Conservation (phyloP, 2,797 vertebrate species). For the Sebastes reedi region DNA sequence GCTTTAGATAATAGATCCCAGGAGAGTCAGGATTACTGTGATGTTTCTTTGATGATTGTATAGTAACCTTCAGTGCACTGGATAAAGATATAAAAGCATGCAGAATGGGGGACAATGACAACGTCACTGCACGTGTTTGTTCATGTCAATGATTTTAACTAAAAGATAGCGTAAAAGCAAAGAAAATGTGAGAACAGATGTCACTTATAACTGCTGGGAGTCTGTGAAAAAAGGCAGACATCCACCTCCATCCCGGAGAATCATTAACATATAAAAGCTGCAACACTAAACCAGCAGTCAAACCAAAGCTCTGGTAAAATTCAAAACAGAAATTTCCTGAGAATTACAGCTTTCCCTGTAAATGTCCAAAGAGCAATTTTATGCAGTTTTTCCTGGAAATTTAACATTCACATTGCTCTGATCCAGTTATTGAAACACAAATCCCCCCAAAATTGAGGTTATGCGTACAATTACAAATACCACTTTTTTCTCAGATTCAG, state of each 20-base stretch:
- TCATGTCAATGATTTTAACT: background rate
- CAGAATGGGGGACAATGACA: background rate
- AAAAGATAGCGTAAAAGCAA: background rate
- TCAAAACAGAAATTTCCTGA: constrained; percentile 2
- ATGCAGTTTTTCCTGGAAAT: constrained; percentile 5
- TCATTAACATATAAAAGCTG: constrained; percentile 17
- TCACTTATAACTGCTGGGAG: background rate
- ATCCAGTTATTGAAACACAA: background rate
- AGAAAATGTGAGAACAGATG: background rate
- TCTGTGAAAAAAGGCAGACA: background rate
- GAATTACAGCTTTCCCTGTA: background rate
- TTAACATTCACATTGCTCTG: background rate
- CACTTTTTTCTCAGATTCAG: constrained; percentile 5
- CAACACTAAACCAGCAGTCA: constrained; percentile 4
- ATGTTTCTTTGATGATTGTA: constrained; percentile 39
- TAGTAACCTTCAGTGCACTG: constrained; percentile 1
- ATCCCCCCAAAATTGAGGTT: constrained; percentile 7
- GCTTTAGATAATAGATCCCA: constrained; percentile 34
- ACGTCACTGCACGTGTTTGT: background rate
- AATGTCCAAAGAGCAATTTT: constrained; percentile 14
- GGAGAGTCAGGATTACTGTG: constrained; percentile 10
- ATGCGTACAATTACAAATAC: background rate
- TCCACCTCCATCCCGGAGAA: background rate
- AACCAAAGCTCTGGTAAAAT: background rate
- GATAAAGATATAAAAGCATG: constrained; percentile 5